Base-by-base conservation (phyloP, 2,113 vertebrate species). In the Clarias batrachus region DNA sequence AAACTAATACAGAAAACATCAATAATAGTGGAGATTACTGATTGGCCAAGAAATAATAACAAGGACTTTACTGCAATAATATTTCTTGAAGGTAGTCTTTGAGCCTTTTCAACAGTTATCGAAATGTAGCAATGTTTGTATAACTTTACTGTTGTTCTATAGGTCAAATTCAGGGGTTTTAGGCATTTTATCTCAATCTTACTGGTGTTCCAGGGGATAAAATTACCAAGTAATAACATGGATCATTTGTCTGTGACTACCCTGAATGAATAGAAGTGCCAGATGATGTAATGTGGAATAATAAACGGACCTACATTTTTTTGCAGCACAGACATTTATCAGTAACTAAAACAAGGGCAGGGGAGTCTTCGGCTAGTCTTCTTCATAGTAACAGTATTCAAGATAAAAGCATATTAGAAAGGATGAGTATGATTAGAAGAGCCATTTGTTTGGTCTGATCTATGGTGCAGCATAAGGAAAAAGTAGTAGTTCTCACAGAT, bases 191-290 rank as follows among this genome's bases (percentile, higher is more conserved):
- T 86, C 76, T 70, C 52, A 85, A 54, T 85, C 73, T 65, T 76
- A 33, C 73, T 65, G 8, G 37, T 78, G 60, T 66, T 78, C 59
- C 14, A 66, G 14, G 25, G 17, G 52, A 79, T 78, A 85, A 63
- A 84, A 84, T 76, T 74, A 79, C 74, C 19, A 56, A 66, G 74
- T 37, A 79, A 85, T 78, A 79, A 78, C 76, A 85, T 57, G 13
- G 21, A 66, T 68, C 81, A 83, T 83, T 83, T 68, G n/a, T 79
- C 84, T 57, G 52, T 57, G 59, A 59, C 41, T 62, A 76, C 21
- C 52, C 57, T 83, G 54, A 13, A 25, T 73, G n/a, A 63, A 85
- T 48, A 77, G 71, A 76, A 62, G 56, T 71, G 66, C 48, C 9
- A 77, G 21, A 65, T 48, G 41, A 79, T 78, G 33, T 85, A 59